Conservation (phyloP, 2,113 vertebrate species). For the Hemiscyllium ocellatum region DNA sequence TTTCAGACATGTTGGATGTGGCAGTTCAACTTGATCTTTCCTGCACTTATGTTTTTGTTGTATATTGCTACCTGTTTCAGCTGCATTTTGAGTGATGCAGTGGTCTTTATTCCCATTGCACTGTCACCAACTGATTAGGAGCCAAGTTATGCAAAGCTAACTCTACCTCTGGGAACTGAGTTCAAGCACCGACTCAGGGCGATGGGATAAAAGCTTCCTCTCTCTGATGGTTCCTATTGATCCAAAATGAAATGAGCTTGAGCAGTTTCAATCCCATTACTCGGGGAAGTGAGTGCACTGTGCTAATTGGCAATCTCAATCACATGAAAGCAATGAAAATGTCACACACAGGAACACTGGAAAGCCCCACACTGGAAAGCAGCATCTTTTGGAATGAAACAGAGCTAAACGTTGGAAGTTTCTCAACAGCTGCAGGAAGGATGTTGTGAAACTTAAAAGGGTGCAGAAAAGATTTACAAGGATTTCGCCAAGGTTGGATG, state of each 20-base stretch:
- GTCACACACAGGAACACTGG: neutral
- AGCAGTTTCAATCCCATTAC: neutral
- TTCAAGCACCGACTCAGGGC: neutral
- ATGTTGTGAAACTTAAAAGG: too few species aligned
- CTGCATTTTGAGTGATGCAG: neutral
- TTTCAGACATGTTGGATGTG: neutral
- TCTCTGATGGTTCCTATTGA: neutral
- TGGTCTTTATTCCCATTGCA: neutral
- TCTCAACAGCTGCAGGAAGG: too few species aligned
- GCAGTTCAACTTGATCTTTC: neutral
- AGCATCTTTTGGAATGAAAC: neutral
- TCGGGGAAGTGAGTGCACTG: neutral
- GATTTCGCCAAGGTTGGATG: too few species aligned
- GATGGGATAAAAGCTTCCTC: neutral
- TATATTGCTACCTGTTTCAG: neutral
- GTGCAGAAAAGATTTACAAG: too few species aligned
- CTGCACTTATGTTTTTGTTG: neutral
- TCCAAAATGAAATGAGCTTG: neutral
- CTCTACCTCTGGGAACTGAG: constrained; percentile 17
- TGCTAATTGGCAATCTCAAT: neutral
- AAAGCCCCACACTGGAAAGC: neutral
- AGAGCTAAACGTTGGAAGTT: too few species aligned
- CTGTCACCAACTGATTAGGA: neutral
- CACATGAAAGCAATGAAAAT: neutral
- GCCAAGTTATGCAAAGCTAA: neutral